phyloP scores from a whole-genome alignment of 2,113 vertebrate genomes.

The Macquaria australasica region DNA sequence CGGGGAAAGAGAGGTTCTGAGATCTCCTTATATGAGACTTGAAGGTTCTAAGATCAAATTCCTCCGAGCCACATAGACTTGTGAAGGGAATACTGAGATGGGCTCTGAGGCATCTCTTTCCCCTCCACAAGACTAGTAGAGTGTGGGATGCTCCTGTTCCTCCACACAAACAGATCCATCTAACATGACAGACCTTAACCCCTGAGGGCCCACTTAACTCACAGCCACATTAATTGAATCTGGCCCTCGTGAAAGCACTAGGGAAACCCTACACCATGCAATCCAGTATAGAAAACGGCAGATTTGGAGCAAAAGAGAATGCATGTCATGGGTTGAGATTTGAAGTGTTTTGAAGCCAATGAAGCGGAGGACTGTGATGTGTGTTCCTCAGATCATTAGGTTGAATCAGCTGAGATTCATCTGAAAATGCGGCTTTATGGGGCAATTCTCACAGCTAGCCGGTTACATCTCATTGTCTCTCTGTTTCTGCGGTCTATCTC shows the following conservation, averaged over 20 bases:
- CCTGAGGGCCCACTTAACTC: slow-evolving; percentile 80
- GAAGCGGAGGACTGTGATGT: slow-evolving; percentile 56
- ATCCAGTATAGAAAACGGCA: slow-evolving; percentile 37
- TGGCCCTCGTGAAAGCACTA: slow-evolving; percentile 59
- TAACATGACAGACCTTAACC: slow-evolving; percentile 82
- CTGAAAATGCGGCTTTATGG: slow-evolving; percentile 61
- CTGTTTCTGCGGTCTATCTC: slow-evolving; percentile 15
- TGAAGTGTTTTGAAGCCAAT: slow-evolving; percentile 64
- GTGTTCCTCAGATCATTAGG: slow-evolving; percentile 70
- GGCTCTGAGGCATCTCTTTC: slow-evolving; percentile 58
- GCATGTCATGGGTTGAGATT: slow-evolving; percentile 43
- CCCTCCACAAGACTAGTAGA: slow-evolving; percentile 45
- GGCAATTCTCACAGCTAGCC: slow-evolving; percentile 56
- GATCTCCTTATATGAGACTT: slow-evolving; percentile 49
- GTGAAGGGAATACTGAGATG: slow-evolving; percentile 64
- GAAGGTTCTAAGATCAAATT: slow-evolving; percentile 65
- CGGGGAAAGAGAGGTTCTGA: slow-evolving; percentile 34
- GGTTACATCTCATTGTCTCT: slow-evolving; percentile 53
- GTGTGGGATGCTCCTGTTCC: slow-evolving; percentile 68
- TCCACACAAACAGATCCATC: slow-evolving; percentile 78
- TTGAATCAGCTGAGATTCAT: slow-evolving; percentile 63
- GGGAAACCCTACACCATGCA: slow-evolving; percentile 52
- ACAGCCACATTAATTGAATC: slow-evolving; percentile 77
- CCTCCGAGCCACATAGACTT: slow-evolving; percentile 50
- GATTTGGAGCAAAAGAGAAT: slow-evolving; percentile 69